Evolutionary conservation across 2,797 vertebrate genomes (phyloP), one percentile per base, ranked within the genome.

Genomic region (Eulemur rubriventer): DNA sequence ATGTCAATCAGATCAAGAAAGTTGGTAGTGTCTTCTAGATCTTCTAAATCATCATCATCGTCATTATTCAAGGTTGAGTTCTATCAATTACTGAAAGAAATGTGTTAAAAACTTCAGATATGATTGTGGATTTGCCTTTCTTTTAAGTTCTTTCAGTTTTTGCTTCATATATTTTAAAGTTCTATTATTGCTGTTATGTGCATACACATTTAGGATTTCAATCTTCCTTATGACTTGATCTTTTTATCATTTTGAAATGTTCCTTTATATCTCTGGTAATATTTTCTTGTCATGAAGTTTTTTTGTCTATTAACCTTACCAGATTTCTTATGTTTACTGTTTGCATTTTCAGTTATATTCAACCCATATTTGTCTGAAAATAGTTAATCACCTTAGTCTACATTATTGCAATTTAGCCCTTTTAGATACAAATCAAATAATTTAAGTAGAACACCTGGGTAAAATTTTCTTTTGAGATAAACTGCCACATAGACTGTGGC

Each of bases 321-420:
- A 73, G 20, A 86, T 73, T 87, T 81, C 67, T 84, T 92, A 52
- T 30, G 69, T 82, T 80, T 85, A 65, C 28, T 90, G 7, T 35
- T 90, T 85, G 28, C 33, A 63, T 89, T 93, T 95, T 83, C 22
- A 84, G 24, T 75, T 84, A 20, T n/a, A 90, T 93, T 80, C 59
- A 91, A 35, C 35, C 7, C 50, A 38, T 50, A 33, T 87, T 86
- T 91, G 24, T 91, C 61, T 90, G 35, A 59, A 86, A 82, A 38
- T 26, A 84, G 70, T 46, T 81, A 46, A 70, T 65, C 35, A 63
- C 30, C 26, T 69, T 86, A 91, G 22, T 38, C 14, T 89, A 50
- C 3, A 7, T 72, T 22, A 84, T 79, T 83, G 16, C 30, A 80
- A n/a, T 73, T 78, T 95, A 89, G 72, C 30, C 22, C 22, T 92